Percentiles rank a stretch among this genome's conserved stretches.
phyloP scores from a whole-genome alignment of 2,113 vertebrate species.

The Erpornis zantholeuca region DNA sequence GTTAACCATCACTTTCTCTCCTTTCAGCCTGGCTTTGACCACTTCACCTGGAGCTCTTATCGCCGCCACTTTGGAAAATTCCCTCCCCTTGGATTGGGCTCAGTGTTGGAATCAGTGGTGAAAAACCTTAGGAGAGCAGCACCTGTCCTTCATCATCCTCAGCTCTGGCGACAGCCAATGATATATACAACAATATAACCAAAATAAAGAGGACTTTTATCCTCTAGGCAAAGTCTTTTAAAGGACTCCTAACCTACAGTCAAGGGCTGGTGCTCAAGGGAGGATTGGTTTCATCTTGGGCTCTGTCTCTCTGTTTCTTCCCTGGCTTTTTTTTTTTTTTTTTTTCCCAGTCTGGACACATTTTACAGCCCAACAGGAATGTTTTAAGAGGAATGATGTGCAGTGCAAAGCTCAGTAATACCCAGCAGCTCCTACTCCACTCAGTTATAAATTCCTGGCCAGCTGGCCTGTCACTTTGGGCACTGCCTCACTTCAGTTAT shows the following conservation, averaged over 20 bases:
- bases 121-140: not conserved
- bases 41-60: not conserved
- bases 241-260: not conserved
- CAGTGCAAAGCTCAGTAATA: not conserved
- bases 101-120: rapidly evolving
- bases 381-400: not conserved
- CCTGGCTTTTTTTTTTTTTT: not conserved
- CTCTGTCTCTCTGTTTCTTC: not conserved
- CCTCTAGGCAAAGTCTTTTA: not conserved
- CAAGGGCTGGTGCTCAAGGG: not conserved
- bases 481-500: rapidly evolving
- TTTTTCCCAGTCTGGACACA: not conserved
- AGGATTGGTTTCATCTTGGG: not conserved
- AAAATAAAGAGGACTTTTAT: not conserved
- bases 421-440: not conserved
- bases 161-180: not conserved
- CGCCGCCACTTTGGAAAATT: not conserved
- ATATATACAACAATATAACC: too few species aligned
- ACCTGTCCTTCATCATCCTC: not conserved
- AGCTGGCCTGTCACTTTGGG: not conserved
- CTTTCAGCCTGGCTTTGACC: not conserved
- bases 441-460: not conserved
- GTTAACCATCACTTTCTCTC: not conserved
- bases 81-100: not conserved
- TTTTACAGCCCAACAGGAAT: not conserved